These are phyloP conservation scores for Mormoops blainvillei DNA, from an alignment of 2,113 vertebrate species.

Conservation along the genomic window DNA sequence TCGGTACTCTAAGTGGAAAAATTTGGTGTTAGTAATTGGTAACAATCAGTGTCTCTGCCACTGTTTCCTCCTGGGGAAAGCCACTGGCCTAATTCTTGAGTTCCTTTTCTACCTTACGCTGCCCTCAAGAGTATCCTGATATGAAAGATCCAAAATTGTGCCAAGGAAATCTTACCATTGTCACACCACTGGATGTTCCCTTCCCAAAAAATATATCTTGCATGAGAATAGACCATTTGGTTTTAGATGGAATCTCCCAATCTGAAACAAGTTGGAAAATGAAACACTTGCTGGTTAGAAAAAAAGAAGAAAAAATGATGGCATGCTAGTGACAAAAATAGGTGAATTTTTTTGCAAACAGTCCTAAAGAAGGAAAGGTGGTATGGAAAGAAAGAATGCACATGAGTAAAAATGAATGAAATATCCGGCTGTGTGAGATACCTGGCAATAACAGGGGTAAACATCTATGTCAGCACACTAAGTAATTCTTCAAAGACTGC, in stretches of 20 bases:
- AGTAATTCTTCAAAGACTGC: not conserved
- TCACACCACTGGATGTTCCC: not conserved
- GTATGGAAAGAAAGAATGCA: not conserved
- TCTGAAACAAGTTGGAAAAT: slow-evolving; percentile 54
- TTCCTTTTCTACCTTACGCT: not conserved
- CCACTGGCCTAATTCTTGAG: not conserved
- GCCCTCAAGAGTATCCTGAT: not conserved
- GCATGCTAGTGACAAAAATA: not conserved
- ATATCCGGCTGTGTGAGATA: not conserved
- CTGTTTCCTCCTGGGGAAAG: not conserved
- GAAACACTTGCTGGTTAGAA: not conserved
- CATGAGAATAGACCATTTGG: slow-evolving; percentile 61
- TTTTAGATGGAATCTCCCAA: slow-evolving; percentile 56
- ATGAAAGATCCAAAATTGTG: not conserved
- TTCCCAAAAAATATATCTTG: slow-evolving; percentile 65
- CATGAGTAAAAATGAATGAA: not conserved
- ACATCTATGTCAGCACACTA: not conserved
- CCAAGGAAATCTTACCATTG: slow-evolving; percentile 45
- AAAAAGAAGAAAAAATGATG: not conserved
- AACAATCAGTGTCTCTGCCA: not conserved
- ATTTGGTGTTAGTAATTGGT: not conserved
- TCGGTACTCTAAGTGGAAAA: not conserved
- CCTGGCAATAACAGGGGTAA: not conserved
- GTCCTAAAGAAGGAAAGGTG: not conserved
- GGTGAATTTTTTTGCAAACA: not conserved